Evolutionary conservation across 2,113 vertebrate genomes (phyloP), one percentile per base, ranked within the genome.

Genomic region (Salminus brasiliensis): DNA sequence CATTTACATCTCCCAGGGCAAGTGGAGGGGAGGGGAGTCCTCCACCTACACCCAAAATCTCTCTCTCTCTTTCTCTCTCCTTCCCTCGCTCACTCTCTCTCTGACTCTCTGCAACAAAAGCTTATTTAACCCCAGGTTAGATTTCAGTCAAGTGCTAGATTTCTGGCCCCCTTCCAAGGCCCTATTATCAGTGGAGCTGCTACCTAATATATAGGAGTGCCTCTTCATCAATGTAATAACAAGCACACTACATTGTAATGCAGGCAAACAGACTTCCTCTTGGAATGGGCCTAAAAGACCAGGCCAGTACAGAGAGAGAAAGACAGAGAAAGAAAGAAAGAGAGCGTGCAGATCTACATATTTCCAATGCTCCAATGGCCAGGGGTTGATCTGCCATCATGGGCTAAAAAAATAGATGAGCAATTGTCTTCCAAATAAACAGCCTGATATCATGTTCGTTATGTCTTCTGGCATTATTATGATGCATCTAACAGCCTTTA

Each of bases 201-300:
- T 92, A 93, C 93, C 88, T 95, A 94, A 95, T 94, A 92, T 94
- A 92, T 92, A 95, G 93, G 92, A 94, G 92, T 89, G 89, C 88
- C 91, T 94, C 92, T 94, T 96, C 95, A 95, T 96, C 95, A 95
- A 95, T 96, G 94, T 95, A 94, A 95, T 97, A 97, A 96, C 93
- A 93, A 95, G 93, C 92, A 84, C 87, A 92, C 93, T 94, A 94
- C 92, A 93, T 93, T 93, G 92, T 92, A 90, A 93, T 91, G 91
- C 90, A 90, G 93, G 88, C 87, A 90, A 93, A 92, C 87, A 87
- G 88, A 87, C 89, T 90, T 95, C 89, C 92, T 86, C 91, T 87
- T 90, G 92, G 94, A 93, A 95, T 91, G 92, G 89, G 79, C 88
- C 88, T 95, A 93, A 95, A 92, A 92, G 92, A 91, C 87, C 86